Conservation (phyloP, 2,888 invertebrate genomes). For the Catocala nupta region DNA sequence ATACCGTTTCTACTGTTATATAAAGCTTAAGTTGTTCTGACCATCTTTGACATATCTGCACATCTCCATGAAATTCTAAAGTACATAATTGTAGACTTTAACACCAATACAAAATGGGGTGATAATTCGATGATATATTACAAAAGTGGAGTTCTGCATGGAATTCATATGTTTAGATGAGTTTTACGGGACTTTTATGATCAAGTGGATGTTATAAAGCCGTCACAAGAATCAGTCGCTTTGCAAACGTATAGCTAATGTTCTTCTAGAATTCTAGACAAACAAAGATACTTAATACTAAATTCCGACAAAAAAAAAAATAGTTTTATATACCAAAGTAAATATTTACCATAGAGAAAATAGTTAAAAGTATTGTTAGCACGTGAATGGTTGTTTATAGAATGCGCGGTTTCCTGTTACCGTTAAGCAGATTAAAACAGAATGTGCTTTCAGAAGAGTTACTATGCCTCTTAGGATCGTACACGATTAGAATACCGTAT, state of each 20-base stretch:
- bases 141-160: slow-evolving; percentile 14
- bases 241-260: background rate
- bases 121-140: slow-evolving; percentile 9
- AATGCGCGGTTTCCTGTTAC: no score
- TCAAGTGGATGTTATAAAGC: slow-evolving; percentile 30
- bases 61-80: background rate
- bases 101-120: slow-evolving; percentile 12
- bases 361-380: no score
- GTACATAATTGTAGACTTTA: slow-evolving; percentile 16
- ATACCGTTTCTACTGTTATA: background rate
- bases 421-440: no score
- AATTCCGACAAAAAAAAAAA: no score
- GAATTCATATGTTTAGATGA: slow-evolving; percentile 27
- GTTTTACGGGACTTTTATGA: slow-evolving; percentile 29
- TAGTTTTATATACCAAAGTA: no score
- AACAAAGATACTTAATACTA: no score
- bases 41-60: background rate
- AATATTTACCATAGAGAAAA: no score
- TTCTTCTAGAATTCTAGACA: no score
- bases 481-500: no score
- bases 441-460: no score
- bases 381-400: no score
- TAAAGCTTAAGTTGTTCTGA: background rate
- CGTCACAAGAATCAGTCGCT: background rate
- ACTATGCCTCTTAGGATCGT: no score